A percentile compares a stretch with the other conserved stretches of the same genome.
Conservation (phyloP, 2,113 vertebrate species). For the Atrichornis clamosus region DNA sequence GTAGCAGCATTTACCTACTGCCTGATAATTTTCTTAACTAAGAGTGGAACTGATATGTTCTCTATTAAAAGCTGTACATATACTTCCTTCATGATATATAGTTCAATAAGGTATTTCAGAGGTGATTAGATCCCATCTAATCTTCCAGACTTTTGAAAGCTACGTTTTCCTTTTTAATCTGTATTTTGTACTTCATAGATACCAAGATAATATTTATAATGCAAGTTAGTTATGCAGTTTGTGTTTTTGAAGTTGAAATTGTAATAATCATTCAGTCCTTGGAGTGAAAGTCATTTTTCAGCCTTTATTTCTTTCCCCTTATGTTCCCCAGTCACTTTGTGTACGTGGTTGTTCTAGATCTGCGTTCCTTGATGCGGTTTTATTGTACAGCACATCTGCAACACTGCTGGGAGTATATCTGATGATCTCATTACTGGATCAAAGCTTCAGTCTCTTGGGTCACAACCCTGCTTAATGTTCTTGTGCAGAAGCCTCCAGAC, state of each 20-base stretch:
- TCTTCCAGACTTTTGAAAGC: constrained; percentile 18
- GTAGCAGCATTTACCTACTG: neutral
- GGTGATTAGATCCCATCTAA: constrained; percentile 9
- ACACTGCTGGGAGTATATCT: neutral
- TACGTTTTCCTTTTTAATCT: constrained; percentile 9
- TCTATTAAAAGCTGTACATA: neutral
- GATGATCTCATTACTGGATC: constrained; percentile 14
- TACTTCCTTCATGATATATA: neutral
- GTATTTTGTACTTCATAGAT: neutral
- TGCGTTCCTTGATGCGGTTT: neutral
- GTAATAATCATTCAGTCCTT: constrained; percentile 27
- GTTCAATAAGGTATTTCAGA: neutral
- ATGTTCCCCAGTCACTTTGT: neutral
- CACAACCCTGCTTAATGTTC: constrained; percentile 6
- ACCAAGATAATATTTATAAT: constrained; percentile 41
- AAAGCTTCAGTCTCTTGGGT: neutral
- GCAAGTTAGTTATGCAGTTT: constrained; percentile 3
- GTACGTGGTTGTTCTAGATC: neutral
- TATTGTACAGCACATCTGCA: neutral
- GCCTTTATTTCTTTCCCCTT: neutral
- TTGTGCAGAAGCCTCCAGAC: neutral
- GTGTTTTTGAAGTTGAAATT: neutral
- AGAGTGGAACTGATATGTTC: neutral
- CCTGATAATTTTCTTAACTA: neutral
- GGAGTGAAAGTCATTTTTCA: neutral